Conservation (phyloP, 2,797 vertebrate species). For the Peromyscus nudipes region DNA sequence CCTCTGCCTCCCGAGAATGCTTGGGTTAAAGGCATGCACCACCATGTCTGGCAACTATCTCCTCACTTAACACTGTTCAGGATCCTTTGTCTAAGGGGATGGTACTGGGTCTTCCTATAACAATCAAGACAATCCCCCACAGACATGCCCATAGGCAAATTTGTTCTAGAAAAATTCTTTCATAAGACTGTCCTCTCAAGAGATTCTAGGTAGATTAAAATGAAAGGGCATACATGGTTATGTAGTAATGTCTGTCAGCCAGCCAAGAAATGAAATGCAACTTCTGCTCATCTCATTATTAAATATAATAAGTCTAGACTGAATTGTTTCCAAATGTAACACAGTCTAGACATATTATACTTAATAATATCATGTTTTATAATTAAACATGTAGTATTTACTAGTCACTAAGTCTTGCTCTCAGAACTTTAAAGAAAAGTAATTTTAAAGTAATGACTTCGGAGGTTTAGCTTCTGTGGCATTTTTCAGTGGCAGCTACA, state of each 20-base stretch:
- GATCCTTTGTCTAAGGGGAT: background rate
- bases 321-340: background rate
- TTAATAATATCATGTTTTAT: background rate
- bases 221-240: too few species aligned
- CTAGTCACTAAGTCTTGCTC: background rate
- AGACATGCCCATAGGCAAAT: background rate
- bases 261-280: background rate
- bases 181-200: background rate
- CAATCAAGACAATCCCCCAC: background rate
- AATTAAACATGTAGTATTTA: background rate
- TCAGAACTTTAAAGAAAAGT: background rate
- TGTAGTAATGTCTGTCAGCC: background rate
- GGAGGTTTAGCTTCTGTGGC: background rate
- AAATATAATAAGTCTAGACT: background rate
- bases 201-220: background rate
- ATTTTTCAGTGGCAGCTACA: background rate
- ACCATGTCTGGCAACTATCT: background rate
- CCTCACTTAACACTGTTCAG: background rate
- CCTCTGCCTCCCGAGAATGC: background rate
- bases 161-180: background rate
- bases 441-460: background rate
- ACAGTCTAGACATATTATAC: background rate
- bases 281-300: background rate
- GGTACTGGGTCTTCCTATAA: background rate
- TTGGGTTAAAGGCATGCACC: background rate